Percentiles rank a stretch among this genome's conserved stretches.
These are phyloP conservation scores for Garrulus glandarius DNA, from an alignment of 2,797 vertebrate species.

Conservation along the genomic window DNA sequence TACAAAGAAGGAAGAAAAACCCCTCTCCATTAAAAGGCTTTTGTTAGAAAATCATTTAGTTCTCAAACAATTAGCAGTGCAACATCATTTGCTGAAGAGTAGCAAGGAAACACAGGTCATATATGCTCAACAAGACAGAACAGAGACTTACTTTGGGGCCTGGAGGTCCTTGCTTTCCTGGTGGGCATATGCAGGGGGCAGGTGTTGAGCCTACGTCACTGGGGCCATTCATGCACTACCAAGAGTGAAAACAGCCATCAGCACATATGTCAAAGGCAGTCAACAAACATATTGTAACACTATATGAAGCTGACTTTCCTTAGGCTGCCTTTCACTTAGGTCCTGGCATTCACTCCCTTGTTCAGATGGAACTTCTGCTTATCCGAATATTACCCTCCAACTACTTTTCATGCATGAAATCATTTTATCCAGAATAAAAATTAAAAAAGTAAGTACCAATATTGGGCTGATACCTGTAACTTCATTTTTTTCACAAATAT, in stretches of 20 bases:
- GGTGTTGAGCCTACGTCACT: constrained; percentile 85
- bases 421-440: neutral
- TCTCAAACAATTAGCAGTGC: neutral
- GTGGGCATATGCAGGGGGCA: constrained; percentile 88
- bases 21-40: neutral
- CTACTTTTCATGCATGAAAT: neutral
- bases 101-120: neutral
- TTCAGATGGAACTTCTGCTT: neutral
- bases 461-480: neutral
- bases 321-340: neutral
- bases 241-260: constrained; percentile 38
- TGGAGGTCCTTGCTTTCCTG: constrained; percentile 85
- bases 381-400: neutral
- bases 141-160: constrained; percentile 85
- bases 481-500: neutral
- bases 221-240: constrained; percentile 87
- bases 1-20: neutral
- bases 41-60: neutral
- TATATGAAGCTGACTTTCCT: neutral
- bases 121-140: neutral
- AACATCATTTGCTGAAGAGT: neutral
- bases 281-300: fast-evolving
- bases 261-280: neutral
- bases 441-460: neutral
- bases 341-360: neutral